Conservation (phyloP, 2,113 vertebrate species). For the Scolopax mira region DNA sequence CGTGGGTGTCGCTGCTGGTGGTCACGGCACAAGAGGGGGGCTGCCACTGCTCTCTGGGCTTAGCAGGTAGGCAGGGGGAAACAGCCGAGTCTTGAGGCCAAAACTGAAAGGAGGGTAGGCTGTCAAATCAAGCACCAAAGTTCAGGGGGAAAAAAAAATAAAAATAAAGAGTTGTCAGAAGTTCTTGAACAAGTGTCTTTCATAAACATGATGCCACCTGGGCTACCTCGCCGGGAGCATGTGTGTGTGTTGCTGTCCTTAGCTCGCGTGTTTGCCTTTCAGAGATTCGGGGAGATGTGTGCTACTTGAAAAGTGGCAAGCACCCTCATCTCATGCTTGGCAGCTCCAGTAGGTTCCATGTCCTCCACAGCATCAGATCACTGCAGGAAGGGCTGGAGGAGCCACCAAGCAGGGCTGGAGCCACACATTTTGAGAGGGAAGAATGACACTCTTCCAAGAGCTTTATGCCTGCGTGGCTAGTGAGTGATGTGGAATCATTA, state of each 20-base stretch:
- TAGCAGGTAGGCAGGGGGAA: background rate
- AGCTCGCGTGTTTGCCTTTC: background rate
- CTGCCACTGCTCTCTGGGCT: background rate
- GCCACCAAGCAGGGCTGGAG: background rate
- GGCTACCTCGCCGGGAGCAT: background rate
- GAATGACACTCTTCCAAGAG: rapidly evolving
- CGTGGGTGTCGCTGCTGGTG: rapidly evolving
- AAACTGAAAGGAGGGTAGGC: background rate
- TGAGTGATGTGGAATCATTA: background rate
- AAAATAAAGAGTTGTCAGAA: slow-evolving; percentile 22
- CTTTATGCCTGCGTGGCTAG: background rate
- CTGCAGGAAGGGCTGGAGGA: background rate
- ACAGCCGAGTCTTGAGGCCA: background rate
- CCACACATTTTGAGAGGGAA: rapidly evolving
- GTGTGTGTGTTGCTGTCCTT: background rate
- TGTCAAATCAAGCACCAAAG: background rate
- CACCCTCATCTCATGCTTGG: background rate
- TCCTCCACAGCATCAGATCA: rapidly evolving
- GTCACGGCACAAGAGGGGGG: rapidly evolving
- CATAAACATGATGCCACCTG: background rate
- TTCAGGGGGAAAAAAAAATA: background rate
- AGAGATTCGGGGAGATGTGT: background rate
- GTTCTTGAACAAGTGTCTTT: slow-evolving; percentile 25
- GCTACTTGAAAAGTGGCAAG: background rate
- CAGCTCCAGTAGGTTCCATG: rapidly evolving